Evolutionary conservation across 2,888 invertebrate species (phyloP).

Genomic region (Villa cingulata): DNA sequence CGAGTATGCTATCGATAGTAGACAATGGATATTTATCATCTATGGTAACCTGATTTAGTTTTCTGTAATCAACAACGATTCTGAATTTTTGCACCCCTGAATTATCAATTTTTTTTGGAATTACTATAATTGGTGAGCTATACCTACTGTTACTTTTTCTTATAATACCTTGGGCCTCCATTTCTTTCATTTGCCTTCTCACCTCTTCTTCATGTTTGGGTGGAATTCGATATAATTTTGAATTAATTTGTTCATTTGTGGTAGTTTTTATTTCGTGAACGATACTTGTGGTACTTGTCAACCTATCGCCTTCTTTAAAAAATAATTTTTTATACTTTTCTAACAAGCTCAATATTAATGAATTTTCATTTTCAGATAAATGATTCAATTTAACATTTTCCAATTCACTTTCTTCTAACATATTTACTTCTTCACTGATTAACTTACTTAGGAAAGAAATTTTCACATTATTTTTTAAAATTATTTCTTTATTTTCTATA

Average conservation of each 20-base stretch:
- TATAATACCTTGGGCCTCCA: constrained; percentile 10
- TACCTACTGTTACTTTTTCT: constrained; percentile 8
- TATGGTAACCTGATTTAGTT: constrained; percentile 7
- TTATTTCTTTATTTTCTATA: constrained; percentile 6
- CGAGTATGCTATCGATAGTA: constrained; percentile 8
- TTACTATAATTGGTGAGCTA: constrained; percentile 5
- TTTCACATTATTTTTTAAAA: not conserved
- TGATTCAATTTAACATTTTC: constrained; percentile 5
- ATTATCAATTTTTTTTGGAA: constrained; percentile 9
- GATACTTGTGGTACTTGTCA: constrained; percentile 4
- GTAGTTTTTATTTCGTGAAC: constrained; percentile 9
- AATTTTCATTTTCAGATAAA: constrained; percentile 6
- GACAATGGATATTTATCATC: constrained; percentile 8
- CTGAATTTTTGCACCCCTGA: constrained; percentile 9
- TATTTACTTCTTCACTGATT: constrained; percentile 4
- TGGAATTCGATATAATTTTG: constrained; percentile 7
- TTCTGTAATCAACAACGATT: constrained; percentile 10
- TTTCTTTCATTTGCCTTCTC: constrained; percentile 5
- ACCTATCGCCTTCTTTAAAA: constrained; percentile 10
- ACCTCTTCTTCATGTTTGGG: constrained; percentile 7
- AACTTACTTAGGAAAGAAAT: constrained; percentile 5
- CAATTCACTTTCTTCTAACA: constrained; percentile 7
- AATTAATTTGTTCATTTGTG: constrained; percentile 8
- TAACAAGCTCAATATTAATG: constrained; percentile 1
- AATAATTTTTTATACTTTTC: constrained; percentile 5